Evolutionary conservation across 2,113 vertebrate species (phyloP).

Genomic region (Anguilla japonica): DNA sequence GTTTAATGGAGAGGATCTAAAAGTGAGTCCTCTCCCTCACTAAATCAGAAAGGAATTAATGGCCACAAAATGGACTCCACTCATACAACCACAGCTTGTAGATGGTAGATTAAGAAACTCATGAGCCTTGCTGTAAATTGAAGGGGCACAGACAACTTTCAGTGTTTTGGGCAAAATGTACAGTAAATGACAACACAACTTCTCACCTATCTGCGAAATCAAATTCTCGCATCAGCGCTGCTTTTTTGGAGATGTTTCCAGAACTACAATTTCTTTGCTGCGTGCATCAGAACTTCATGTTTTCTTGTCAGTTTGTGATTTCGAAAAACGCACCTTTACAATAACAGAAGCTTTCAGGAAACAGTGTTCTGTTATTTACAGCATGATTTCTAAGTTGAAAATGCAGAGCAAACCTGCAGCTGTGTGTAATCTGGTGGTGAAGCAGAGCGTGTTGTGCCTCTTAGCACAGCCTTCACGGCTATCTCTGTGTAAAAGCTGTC

Average conservation of each 20-base stretch:
- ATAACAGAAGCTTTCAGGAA: not conserved
- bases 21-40: conserved; percentile 56
- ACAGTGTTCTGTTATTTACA: not conserved
- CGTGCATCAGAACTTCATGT: not conserved
- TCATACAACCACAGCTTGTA: conserved; percentile 53
- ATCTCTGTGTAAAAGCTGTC: not conserved
- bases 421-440: not conserved
- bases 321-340: too few species aligned
- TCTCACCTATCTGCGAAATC: conserved; percentile 1
- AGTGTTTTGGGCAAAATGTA: conserved; percentile 11
- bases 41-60: conserved; percentile 70
- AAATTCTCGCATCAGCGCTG: not conserved
- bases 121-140: conserved; percentile 68
- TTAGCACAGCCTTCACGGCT: not conserved
- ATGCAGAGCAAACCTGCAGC: not conserved
- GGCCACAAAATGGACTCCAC: conserved; percentile 62
- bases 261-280: not conserved
- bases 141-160: conserved; percentile 26
- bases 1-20: conserved; percentile 67
- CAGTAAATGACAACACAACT: not conserved
- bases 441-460: not conserved
- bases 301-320: not conserved
- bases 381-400: not conserved
- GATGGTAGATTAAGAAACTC: conserved; percentile 71
- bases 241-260: not conserved